Conservation (phyloP, 2,888 invertebrate genomes). For the Pristionchus arcanus region DNA sequence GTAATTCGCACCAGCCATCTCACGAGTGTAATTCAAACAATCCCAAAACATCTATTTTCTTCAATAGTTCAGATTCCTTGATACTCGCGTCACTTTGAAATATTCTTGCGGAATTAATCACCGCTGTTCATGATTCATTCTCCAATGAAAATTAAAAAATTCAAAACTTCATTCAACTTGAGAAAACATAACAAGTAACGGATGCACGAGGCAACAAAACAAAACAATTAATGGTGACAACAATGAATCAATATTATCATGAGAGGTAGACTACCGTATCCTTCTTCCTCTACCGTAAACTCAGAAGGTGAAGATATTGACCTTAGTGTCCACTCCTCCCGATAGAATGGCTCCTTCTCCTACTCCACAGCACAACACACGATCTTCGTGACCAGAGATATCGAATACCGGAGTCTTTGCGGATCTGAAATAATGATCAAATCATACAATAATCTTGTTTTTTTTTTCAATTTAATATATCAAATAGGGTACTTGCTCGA, state of each 20-base stretch:
- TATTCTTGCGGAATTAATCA: slow-evolving; percentile 8
- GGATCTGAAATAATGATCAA: slow-evolving; percentile 81
- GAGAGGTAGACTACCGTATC: not conserved
- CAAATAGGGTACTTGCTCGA: not conserved
- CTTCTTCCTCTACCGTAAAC: not conserved
- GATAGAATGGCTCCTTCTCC: slow-evolving; percentile 85
- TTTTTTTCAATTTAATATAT: too few species aligned
- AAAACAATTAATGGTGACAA: slow-evolving; percentile 30
- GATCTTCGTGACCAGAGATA: slow-evolving; percentile 93
- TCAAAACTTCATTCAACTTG: not conserved
- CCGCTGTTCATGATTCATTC: not conserved
- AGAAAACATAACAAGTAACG: slow-evolving; percentile 34
- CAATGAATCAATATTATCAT: not conserved
- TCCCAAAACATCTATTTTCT: not conserved
- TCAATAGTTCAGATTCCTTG: not conserved
- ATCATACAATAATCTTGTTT: not conserved
- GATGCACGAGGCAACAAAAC: slow-evolving; percentile 12
- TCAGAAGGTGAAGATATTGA: slow-evolving; percentile 83
- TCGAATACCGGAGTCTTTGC: slow-evolving; percentile 94
- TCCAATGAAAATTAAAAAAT: not conserved
- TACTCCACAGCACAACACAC: slow-evolving; percentile 85
- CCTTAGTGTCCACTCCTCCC: slow-evolving; percentile 93
- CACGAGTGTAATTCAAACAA: not conserved
- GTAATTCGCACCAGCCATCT: not conserved
- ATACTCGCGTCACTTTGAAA: not conserved